A percentile compares a stretch with the other conserved stretches of the same genome.
Evolutionary conservation across 1,140 invertebrate species (phyloP).

Genomic region (Drosophila setifemur): DNA sequence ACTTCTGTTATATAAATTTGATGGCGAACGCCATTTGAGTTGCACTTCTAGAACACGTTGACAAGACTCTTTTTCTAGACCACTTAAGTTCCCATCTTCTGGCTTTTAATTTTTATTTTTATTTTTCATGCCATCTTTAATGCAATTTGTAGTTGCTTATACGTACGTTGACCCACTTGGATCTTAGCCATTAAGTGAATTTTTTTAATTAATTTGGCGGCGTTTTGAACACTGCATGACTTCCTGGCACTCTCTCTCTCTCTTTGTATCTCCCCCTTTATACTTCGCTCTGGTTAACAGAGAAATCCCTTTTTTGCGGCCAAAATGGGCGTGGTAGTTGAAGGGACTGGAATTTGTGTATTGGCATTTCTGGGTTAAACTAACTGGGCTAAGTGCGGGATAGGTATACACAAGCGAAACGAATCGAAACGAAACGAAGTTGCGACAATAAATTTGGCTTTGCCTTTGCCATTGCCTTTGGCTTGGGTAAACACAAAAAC

Average conservation of each 20-base stretch:
- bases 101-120: neutral
- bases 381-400: conserved; percentile 58
- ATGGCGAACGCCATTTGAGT: neutral
- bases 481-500: conserved; percentile 3
- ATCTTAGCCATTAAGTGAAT: conserved; percentile 71
- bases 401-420: neutral
- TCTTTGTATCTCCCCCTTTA: neutral
- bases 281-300: conserved; percentile 8
- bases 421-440: neutral
- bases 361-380: conserved; percentile 63
- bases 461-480: conserved; percentile 3
- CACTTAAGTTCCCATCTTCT: conserved; percentile 21
- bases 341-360: conserved; percentile 42
- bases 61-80: neutral
- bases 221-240: conserved; percentile 31
- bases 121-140: neutral
- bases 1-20: neutral
- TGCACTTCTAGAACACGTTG: neutral
- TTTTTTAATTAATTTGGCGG: conserved; percentile 75
- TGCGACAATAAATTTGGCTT: conserved; percentile 37
- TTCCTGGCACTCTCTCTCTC: conserved; percentile 21
- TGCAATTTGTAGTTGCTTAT: conserved; percentile 21
- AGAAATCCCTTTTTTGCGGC: conserved; percentile 22
- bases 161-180: conserved; percentile 77
- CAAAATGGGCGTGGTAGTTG: conserved; percentile 42